Evolutionary conservation across 2,888 invertebrate species (phyloP), one percentile per base, ranked within the genome.

Genomic region (Phasia obesa): DNA sequence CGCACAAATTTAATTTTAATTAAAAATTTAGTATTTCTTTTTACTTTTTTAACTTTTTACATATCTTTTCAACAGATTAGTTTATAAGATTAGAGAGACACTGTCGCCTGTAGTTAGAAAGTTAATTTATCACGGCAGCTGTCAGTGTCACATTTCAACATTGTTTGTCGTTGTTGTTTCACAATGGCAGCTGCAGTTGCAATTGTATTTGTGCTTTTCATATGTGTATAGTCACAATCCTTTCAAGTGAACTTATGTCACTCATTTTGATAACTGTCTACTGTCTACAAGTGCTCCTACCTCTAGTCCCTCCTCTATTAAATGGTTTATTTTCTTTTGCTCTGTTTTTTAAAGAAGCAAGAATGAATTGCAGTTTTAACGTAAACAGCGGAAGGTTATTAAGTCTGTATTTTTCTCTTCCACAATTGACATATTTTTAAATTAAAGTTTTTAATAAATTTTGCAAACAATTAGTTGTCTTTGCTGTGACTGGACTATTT

Each of bases 121-220:
- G 42, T 75, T 71, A 71, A 83, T 83, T 76, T 83, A 79, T 83
- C 83, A 83, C 75, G 71, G 65, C 75, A 79, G 79, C 83, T 79
- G 83, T 71, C 79, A 79, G 71, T 79, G 79, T 79, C 79, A 71
- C 71, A 69, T 75, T 60, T 55, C 25, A 60, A 55, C 47, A 38
- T 55, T 35, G 35, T 70, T 70, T 60, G 27, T 69, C 42, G 11
- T 67, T 38, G 49, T 23, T 57, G 4, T 69, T 59, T 42, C 15
- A 1, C 57, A 9, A 17, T 31, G 23, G n/a, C 15, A 38, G 35
- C 57, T 49, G 57, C 23, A 23, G 19, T 62, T 73, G 11, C 51
- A 60, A 21, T 25, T 27, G 11, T 19, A 42, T 5, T 31, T n/a
- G 38, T 57, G 13, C 27, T 59, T 23, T 59, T 59, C n/a, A 49